Conservation (phyloP, 2,888 invertebrate genomes). For the Cataglyphis rosenhaueri region DNA sequence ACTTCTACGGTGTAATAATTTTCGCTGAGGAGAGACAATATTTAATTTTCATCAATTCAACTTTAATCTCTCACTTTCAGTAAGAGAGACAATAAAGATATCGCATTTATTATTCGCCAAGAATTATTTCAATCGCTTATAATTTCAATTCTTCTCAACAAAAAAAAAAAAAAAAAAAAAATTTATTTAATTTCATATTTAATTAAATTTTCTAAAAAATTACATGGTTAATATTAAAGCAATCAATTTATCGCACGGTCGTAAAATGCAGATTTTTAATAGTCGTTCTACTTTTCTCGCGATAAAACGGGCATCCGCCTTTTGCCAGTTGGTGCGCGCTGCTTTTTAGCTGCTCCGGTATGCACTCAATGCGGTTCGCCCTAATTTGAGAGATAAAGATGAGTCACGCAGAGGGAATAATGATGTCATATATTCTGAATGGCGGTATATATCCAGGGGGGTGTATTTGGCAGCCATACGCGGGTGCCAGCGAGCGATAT, state of each 20-base stretch:
- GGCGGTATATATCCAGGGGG: not conserved
- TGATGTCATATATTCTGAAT: constrained; percentile 47
- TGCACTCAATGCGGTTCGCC: constrained; percentile 30
- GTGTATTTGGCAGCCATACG: constrained; percentile 48
- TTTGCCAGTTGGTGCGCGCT: constrained; percentile 7
- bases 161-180: not conserved
- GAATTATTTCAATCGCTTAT: not conserved
- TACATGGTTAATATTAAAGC: not conserved
- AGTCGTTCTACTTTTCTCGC: constrained; percentile 16
- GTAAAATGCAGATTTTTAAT: constrained; percentile 37
- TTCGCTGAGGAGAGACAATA: not conserved
- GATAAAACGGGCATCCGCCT: constrained; percentile 34
- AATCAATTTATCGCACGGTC: constrained; percentile 16
- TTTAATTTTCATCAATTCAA: constrained; percentile 9
- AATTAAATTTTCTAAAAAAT: not conserved
- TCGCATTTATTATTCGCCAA: not conserved
- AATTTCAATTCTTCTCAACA: not conserved
- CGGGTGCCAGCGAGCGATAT: not conserved
- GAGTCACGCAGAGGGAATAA: constrained; percentile 52
- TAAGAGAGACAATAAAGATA: not conserved
- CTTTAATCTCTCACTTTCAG: not conserved
- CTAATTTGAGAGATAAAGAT: constrained; percentile 52
- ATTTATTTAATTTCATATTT: not conserved
- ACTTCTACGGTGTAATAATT: not conserved
- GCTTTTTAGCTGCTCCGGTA: constrained; percentile 20